A percentile compares a stretch with the other conserved stretches of the same genome.
Evolutionary conservation across 2,113 vertebrate genomes (phyloP).

Genomic region (Eleginops maclovinus): DNA sequence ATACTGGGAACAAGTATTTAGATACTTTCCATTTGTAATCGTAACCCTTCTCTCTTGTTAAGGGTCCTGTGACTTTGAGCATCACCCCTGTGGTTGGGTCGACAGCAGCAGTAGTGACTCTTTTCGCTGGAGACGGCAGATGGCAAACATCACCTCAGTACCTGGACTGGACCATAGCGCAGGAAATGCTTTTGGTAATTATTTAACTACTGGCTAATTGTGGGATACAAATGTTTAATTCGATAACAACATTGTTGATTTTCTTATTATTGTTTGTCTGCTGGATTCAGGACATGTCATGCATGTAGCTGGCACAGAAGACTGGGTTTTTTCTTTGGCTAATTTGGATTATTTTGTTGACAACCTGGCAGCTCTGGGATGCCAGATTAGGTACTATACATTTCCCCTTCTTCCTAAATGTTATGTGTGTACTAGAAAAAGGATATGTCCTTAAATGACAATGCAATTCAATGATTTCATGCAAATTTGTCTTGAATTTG

Average conservation of each 20-base stretch:
- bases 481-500: not conserved
- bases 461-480: not conserved
- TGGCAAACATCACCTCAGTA: conserved; percentile 74
- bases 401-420: not conserved
- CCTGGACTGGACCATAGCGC: conserved; percentile 82
- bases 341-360: conserved; percentile 67
- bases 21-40: not conserved
- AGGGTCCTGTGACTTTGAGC: conserved; percentile 84
- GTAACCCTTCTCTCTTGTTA: not conserved
- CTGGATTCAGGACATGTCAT: conserved; percentile 79
- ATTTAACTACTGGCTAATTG: not conserved
- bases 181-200: conserved; percentile 73
- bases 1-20: not conserved
- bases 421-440: not conserved
- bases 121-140: conserved; percentile 72
- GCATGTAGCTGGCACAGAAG: conserved; percentile 53
- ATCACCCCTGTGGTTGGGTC: conserved; percentile 78
- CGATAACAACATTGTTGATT: conserved; percentile 1
- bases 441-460: conserved; percentile 3
- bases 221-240: conserved; percentile 3
- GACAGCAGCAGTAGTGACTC: conserved; percentile 15
- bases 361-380: conserved; percentile 66
- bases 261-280: conserved; percentile 7
- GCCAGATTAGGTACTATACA: conserved; percentile 77
- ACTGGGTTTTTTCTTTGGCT: fast-evolving